Conservation (phyloP, 1,140 invertebrate species). For the Caerostris darwini region DNA sequence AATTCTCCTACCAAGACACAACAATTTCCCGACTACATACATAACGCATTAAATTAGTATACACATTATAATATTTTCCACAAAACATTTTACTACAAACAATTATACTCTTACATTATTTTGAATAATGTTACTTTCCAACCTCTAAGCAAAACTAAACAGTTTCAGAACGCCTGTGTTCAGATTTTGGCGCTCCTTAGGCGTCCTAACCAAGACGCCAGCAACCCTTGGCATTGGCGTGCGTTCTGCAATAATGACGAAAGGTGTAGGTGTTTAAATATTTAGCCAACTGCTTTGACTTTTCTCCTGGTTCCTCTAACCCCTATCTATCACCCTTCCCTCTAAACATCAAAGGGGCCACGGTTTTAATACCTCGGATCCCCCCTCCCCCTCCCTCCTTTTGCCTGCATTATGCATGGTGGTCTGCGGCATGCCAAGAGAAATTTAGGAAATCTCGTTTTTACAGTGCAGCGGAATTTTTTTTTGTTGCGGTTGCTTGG, state of each 20-base stretch:
- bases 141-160: no score
- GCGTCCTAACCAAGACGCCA: background rate
- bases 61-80: no score
- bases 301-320: constrained; percentile 70
- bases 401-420: constrained; percentile 71
- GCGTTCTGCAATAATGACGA: constrained; percentile 76
- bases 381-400: background rate
- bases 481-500: no score
- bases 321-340: constrained; percentile 71
- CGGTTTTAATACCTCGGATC: constrained; percentile 69
- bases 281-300: constrained; percentile 78
- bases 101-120: no score
- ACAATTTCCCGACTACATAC: no score
- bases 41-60: no score
- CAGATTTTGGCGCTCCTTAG: constrained; percentile 38
- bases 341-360: constrained; percentile 61
- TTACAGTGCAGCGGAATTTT: background rate
- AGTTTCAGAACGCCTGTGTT: no score
- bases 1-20: no score
- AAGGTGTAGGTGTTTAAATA: constrained; percentile 77
- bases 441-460: background rate
- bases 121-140: no score
- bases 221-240: constrained; percentile 56
- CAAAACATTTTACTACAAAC: no score
- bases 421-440: background rate